Percentiles rank a stretch among this genome's conserved stretches.
phyloP scores from a whole-genome alignment of 2,888 invertebrate species.

The Choreutis nemorana region DNA sequence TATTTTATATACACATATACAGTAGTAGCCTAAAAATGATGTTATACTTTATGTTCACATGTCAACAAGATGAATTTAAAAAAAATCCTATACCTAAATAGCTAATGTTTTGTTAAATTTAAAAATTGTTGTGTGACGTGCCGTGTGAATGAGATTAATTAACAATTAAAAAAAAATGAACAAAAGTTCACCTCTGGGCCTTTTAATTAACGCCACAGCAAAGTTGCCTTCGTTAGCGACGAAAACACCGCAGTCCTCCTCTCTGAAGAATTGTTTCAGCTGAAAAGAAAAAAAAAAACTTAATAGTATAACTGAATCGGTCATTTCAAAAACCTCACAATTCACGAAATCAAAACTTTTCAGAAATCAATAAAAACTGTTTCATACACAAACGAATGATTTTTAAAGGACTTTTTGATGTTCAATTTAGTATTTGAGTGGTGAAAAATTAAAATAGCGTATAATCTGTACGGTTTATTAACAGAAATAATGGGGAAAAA shows the following conservation, averaged over 20 bases:
- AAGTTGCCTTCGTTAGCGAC: constrained; percentile 57
- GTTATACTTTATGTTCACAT: no score
- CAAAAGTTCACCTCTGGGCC: constrained; percentile 30
- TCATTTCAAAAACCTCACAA: background rate
- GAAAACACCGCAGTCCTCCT: constrained; percentile 65
- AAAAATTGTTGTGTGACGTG: background rate
- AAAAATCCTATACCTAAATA: no score
- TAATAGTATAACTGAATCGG: background rate
- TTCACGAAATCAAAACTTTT: background rate
- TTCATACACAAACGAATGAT: no score
- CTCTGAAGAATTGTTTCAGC: constrained; percentile 64
- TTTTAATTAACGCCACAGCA: constrained; percentile 59
- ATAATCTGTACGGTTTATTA: no score
- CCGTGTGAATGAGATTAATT: background rate
- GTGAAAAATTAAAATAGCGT: no score
- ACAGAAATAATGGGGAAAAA: no score
- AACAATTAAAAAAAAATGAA: background rate
- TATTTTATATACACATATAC: no score
- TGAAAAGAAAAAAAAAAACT: constrained; percentile 20
- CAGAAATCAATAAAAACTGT: no score
- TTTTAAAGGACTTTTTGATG: no score
- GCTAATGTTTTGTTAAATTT: background rate
- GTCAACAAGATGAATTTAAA: no score
- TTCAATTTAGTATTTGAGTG: no score
- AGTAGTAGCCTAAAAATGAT: no score